Evolutionary conservation across 2,797 vertebrate genomes (phyloP).

Genomic region (Furcifer pardalis): DNA sequence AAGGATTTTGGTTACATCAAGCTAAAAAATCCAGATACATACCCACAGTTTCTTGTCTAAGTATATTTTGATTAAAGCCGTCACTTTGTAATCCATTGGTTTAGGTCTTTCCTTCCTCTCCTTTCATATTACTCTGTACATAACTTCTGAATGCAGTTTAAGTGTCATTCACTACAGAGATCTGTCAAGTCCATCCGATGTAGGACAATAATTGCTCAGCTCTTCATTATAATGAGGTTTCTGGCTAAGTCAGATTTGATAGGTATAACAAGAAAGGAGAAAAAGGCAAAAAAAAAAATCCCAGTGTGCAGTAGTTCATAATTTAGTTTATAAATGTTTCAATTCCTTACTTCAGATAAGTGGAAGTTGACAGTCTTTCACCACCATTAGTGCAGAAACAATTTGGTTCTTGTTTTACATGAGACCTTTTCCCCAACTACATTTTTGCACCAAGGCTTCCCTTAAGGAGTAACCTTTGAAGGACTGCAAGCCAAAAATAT

Average conservation of each 20-base stretch:
- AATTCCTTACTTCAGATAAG: slow-evolving; percentile 14
- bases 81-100: slow-evolving; percentile 11
- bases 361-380: slow-evolving; percentile 39
- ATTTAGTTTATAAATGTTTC: slow-evolving; percentile 36
- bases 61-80: slow-evolving; percentile 27
- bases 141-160: background rate
- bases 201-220: slow-evolving; percentile 26
- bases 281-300: background rate
- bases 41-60: slow-evolving; percentile 15
- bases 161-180: slow-evolving; percentile 12
- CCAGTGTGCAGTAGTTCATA: slow-evolving; percentile 38
- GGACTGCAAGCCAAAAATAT: background rate
- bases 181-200: slow-evolving; percentile 2
- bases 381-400: background rate
- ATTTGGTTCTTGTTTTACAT: slow-evolving; percentile 13
- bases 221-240: slow-evolving; percentile 24
- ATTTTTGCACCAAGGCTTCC: slow-evolving; percentile 11
- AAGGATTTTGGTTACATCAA: slow-evolving; percentile 22
- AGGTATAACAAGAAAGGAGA: background rate
- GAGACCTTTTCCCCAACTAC: background rate
- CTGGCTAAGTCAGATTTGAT: slow-evolving; percentile 28
- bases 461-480: background rate
- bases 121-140: slow-evolving; percentile 18
- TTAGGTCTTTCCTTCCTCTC: background rate
- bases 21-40: slow-evolving; percentile 26